Percentiles rank a stretch among this genome's conserved stretches.
Conservation (phyloP, 2,113 vertebrate genomes). For the Cariama cristata region DNA sequence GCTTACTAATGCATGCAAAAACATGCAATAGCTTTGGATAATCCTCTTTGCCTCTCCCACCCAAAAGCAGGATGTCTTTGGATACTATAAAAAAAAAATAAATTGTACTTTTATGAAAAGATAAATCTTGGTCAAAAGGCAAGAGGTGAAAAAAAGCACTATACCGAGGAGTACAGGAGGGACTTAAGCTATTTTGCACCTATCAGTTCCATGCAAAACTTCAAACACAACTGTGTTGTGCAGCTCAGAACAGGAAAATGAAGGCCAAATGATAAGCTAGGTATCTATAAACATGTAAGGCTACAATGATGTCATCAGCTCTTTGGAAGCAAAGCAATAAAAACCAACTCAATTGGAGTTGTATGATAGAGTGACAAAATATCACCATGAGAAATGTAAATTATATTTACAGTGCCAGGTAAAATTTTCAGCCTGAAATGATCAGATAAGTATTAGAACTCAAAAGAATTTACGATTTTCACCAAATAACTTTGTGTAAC, state of each 20-base stretch:
- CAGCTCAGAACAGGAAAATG: neutral
- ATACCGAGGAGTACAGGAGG: neutral
- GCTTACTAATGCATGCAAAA: neutral
- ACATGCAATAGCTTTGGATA: neutral
- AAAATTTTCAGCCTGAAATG: neutral
- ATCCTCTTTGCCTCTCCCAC: neutral
- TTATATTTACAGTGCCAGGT: neutral
- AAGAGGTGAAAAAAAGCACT: neutral
- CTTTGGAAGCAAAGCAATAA: neutral
- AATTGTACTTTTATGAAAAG: neutral
- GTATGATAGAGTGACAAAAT: neutral
- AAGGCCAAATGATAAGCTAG: neutral
- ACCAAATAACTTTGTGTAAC: neutral
- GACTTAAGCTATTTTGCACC: neutral
- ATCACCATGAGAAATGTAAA: neutral
- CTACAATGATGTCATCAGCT: neutral
- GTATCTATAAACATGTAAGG: neutral
- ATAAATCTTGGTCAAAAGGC: neutral
- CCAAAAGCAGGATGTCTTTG: neutral
- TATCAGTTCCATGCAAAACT: neutral
- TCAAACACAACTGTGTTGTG: fast-evolving
- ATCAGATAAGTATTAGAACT: neutral
- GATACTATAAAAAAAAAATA: neutral
- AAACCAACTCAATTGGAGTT: neutral
- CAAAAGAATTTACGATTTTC: neutral